Conservation (phyloP, 2,888 invertebrate genomes). For the Eristalinus aeneus region DNA sequence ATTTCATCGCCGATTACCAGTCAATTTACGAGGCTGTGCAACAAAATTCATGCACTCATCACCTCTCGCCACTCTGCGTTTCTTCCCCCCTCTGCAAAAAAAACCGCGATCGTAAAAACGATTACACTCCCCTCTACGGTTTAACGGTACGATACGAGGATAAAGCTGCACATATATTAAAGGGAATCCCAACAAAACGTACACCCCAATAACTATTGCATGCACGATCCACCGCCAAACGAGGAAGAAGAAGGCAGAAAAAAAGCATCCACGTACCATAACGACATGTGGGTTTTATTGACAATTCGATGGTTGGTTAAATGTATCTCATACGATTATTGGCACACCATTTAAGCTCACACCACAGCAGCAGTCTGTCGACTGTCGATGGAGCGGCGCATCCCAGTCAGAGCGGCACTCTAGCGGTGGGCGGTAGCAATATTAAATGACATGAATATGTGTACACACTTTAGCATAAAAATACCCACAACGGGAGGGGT, state of each 20-base stretch:
- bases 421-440: neutral
- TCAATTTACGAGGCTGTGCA: neutral
- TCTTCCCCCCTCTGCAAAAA: neutral
- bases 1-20: neutral
- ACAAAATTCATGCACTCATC: neutral
- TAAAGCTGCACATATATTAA: slow-evolving; percentile 13
- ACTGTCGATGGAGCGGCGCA: slow-evolving; percentile 6
- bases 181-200: slow-evolving; percentile 14
- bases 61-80: neutral
- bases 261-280: slow-evolving; percentile 20
- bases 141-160: slow-evolving; percentile 1
- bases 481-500: neutral
- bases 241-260: neutral
- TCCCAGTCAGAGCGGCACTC: slow-evolving; percentile 1
- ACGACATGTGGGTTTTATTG: slow-evolving; percentile 62
- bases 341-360: slow-evolving; percentile 44
- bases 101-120: slow-evolving; percentile 11
- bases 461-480: slow-evolving; percentile 13
- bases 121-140: neutral
- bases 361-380: neutral
- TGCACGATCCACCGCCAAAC: neutral
- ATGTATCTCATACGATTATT: slow-evolving; percentile 55
- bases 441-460: slow-evolving; percentile 34
- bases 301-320: slow-evolving; percentile 41
- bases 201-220: slow-evolving; percentile 21